Conservation (phyloP, 2,797 vertebrate species). For the Clarias laeviceps region DNA sequence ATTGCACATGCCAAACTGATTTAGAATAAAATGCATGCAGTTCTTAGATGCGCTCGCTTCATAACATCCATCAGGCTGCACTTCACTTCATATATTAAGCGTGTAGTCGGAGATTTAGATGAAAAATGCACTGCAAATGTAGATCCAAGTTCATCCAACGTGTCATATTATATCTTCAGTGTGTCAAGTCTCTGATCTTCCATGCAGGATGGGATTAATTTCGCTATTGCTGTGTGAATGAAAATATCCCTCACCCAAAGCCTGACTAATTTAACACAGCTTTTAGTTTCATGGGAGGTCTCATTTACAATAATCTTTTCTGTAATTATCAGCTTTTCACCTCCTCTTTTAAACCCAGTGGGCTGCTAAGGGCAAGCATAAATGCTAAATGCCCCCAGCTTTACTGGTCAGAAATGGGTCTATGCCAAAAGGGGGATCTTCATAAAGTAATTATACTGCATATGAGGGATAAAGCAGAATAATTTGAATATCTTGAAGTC, state of each 20-base stretch:
- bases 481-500: conserved; percentile 48
- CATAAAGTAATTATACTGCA: conserved; percentile 53
- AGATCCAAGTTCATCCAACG: conserved; percentile 12
- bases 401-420: conserved; percentile 16
- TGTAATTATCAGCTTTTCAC: conserved; percentile 27
- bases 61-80: conserved; percentile 6
- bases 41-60: neutral
- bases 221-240: neutral
- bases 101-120: neutral
- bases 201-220: conserved; percentile 17
- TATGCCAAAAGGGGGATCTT: conserved; percentile 21
- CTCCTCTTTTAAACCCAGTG: conserved; percentile 26
- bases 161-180: neutral
- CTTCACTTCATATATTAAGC: conserved; percentile 4
- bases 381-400: conserved; percentile 26
- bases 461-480: conserved; percentile 28
- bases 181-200: conserved; percentile 7
- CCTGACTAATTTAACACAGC: conserved; percentile 23
- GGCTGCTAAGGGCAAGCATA: conserved; percentile 21
- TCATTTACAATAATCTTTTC: conserved; percentile 31
- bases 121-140: conserved; percentile 7
- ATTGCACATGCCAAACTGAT: neutral
- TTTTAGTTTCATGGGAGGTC: conserved; percentile 18
- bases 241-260: conserved; percentile 26
- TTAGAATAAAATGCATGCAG: neutral